phyloP scores from a whole-genome alignment of 1,140 invertebrate genomes.

The Drosophila virilis region DNA sequence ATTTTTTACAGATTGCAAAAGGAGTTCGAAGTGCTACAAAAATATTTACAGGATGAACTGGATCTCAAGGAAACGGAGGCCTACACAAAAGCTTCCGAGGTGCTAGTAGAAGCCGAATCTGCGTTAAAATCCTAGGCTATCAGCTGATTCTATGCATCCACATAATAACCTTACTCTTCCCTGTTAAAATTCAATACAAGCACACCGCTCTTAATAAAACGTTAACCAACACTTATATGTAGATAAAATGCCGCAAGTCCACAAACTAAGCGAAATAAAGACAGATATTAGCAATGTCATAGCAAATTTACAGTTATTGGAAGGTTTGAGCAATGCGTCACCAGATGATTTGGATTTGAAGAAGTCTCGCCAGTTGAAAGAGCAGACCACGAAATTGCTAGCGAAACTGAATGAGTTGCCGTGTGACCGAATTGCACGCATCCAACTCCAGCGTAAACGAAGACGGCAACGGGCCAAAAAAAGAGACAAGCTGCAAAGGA shows the following conservation, averaged over 20 bases:
- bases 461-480: conserved; percentile 41
- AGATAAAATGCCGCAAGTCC: conserved; percentile 42
- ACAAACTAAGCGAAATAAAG: conserved; percentile 58
- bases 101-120: conserved; percentile 89
- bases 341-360: neutral
- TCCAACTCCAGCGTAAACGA: conserved; percentile 33
- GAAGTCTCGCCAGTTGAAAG: conserved; percentile 13
- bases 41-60: conserved; percentile 89
- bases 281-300: conserved; percentile 33
- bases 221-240: conserved; percentile 53
- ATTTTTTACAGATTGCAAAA: conserved; percentile 87
- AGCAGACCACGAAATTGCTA: conserved; percentile 33
- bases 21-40: conserved; percentile 91
- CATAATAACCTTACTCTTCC: conserved; percentile 2
- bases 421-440: conserved; percentile 10
- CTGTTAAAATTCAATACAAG: conserved; percentile 2
- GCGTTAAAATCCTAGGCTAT: conserved; percentile 84
- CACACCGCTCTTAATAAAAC: conserved; percentile 17
- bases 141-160: neutral
- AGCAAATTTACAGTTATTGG: conserved; percentile 39
- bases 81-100: conserved; percentile 88
- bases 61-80: conserved; percentile 91
- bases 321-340: neutral
- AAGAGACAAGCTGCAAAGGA: conserved; percentile 9
- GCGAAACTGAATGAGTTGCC: conserved; percentile 25